Conservation (phyloP, 2,113 vertebrate genomes). For the Machaerirhynchus nigripectus region DNA sequence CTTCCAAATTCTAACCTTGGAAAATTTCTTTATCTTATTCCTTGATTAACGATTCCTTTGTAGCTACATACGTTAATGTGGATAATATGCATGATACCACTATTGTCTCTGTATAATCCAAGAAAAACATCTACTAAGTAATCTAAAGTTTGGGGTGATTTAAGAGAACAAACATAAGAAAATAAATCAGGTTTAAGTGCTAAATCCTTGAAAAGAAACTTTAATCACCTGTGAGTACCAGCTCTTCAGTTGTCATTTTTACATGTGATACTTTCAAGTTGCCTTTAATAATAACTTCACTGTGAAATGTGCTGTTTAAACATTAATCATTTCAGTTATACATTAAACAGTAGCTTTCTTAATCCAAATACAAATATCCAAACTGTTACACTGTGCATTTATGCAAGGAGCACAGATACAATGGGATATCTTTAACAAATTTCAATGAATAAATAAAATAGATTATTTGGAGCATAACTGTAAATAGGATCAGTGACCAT, state of each 20-base stretch:
- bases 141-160: background rate
- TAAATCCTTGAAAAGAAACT: background rate
- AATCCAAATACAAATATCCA: background rate
- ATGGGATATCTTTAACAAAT: background rate
- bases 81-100: background rate
- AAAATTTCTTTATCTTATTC: background rate
- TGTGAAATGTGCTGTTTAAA: conserved; percentile 44
- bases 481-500: background rate
- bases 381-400: background rate
- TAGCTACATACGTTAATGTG: background rate
- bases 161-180: background rate
- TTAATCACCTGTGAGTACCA: background rate
- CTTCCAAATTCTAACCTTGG: background rate
- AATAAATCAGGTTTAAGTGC: background rate
- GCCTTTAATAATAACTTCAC: conserved; percentile 6
- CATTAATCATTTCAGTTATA: conserved; percentile 45
- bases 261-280: background rate
- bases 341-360: conserved; percentile 35
- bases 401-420: background rate
- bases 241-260: background rate
- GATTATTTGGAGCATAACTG: background rate
- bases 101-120: background rate
- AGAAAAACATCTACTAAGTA: background rate
- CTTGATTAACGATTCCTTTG: background rate
- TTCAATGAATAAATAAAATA: background rate